A percentile compares a stretch with the other conserved stretches of the same genome.
These are phyloP conservation scores for Diadema setosum DNA, from an alignment of 35 echinoderm and acorn worm genomes.

Conservation along the genomic window DNA sequence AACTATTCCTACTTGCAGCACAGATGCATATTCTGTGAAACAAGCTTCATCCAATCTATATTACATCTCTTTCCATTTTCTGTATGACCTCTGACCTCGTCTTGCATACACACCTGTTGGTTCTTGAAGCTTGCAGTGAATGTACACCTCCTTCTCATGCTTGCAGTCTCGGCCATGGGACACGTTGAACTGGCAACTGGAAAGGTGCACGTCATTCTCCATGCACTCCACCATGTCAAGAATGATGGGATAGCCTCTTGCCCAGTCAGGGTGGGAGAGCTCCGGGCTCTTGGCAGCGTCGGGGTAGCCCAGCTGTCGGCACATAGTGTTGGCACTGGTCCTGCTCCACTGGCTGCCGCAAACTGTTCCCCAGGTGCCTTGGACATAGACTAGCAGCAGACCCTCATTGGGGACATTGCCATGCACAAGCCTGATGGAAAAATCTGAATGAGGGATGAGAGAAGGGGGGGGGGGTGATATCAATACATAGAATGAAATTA, in stretches of 20 bases:
- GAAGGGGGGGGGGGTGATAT: too few relatives aligned
- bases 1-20: too few relatives aligned
- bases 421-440: background rate
- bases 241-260: constrained; percentile 4
- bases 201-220: constrained; percentile 29
- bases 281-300: background rate
- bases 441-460: too few relatives aligned
- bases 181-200: background rate
- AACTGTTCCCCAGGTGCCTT: constrained; percentile 55
- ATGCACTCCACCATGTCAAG: constrained; percentile 61
- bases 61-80: too few relatives aligned
- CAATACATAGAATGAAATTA: too few relatives aligned
- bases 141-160: constrained; percentile 50
- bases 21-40: too few relatives aligned
- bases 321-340: constrained; percentile 50
- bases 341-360: constrained; percentile 51
- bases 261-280: background rate
- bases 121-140: background rate
- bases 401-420: constrained; percentile 21
- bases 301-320: constrained; percentile 53
- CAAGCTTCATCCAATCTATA: too few relatives aligned
- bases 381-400: constrained; percentile 35
- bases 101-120: too few relatives aligned
- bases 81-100: too few relatives aligned
- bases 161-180: constrained; percentile 41